A percentile compares a stretch with the other conserved stretches of the same genome.
phyloP scores from a whole-genome alignment of 2,888 invertebrate genomes.

The Hofmannophila pseudospretella region DNA sequence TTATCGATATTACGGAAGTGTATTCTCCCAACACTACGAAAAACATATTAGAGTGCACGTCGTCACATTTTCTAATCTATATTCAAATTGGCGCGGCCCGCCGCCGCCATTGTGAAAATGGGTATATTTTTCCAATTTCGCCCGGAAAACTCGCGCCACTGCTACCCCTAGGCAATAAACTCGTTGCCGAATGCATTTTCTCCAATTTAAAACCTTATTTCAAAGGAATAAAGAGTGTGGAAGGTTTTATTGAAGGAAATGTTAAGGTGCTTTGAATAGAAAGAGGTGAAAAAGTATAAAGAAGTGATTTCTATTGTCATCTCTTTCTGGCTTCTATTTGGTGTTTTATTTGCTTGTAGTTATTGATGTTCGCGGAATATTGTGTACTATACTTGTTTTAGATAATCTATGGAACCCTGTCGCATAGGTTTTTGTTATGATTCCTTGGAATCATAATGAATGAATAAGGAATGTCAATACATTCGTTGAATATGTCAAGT shows the following conservation, averaged over 20 bases:
- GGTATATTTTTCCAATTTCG: slow-evolving; percentile 74
- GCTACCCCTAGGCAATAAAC: slow-evolving; percentile 12
- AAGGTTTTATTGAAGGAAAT: slow-evolving; percentile 5
- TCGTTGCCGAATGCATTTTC: background rate
- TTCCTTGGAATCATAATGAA: no score
- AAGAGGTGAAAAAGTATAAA: slow-evolving; percentile 40
- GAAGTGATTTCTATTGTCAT: slow-evolving; percentile 39
- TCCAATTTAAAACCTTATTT: background rate
- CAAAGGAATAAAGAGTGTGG: background rate
- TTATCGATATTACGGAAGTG: background rate
- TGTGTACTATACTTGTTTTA: background rate
- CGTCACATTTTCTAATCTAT: slow-evolving; percentile 75
- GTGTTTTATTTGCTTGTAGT: slow-evolving; percentile 1
- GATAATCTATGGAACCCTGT: no score
- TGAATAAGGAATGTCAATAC: no score
- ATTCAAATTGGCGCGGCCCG: slow-evolving; percentile 69
- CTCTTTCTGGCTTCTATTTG: slow-evolving; percentile 36
- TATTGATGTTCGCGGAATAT: background rate
- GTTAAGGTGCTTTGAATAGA: slow-evolving; percentile 25
- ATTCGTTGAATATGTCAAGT: no score
- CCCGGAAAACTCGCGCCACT: slow-evolving; percentile 57
- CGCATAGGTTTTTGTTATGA: no score
- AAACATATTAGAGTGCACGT: slow-evolving; percentile 67
- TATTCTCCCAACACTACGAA: slow-evolving; percentile 33
- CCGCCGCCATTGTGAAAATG: slow-evolving; percentile 63